Conservation (phyloP, 2,113 vertebrate genomes). For the Falcunculus frontatus region DNA sequence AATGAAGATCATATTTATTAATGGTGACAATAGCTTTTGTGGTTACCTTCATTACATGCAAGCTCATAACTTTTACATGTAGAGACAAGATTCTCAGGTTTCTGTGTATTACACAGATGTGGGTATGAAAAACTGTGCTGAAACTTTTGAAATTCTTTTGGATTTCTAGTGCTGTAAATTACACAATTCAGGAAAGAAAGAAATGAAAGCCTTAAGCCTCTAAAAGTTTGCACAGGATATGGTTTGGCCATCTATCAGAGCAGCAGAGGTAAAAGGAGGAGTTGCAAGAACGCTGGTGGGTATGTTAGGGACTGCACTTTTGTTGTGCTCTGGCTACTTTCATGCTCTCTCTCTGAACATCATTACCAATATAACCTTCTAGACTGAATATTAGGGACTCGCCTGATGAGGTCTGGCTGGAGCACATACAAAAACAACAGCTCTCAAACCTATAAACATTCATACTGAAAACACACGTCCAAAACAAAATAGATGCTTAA, state of each 20-base stretch:
- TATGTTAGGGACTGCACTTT: background rate
- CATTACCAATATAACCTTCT: background rate
- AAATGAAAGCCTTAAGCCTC: background rate
- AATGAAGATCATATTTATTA: background rate
- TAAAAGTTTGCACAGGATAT: background rate
- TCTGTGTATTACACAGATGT: background rate
- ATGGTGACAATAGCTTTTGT: background rate
- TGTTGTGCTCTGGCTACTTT: background rate
- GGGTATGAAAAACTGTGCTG: background rate
- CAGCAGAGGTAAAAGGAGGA: background rate
- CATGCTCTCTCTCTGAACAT: background rate
- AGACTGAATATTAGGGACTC: background rate
- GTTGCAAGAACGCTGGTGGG: accelerated
- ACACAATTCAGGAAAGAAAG: background rate
- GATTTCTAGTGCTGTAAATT: background rate
- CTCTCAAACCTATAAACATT: background rate
- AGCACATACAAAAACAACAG: background rate
- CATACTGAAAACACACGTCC: background rate
- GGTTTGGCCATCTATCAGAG: background rate
- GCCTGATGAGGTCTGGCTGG: background rate
- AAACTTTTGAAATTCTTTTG: background rate
- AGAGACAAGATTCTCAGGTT: background rate
- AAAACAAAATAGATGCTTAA: background rate
- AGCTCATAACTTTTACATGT: background rate
- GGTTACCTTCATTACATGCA: background rate